phyloP scores from a whole-genome alignment of 2,113 vertebrate genomes.

The Heteronetta atricapilla region DNA sequence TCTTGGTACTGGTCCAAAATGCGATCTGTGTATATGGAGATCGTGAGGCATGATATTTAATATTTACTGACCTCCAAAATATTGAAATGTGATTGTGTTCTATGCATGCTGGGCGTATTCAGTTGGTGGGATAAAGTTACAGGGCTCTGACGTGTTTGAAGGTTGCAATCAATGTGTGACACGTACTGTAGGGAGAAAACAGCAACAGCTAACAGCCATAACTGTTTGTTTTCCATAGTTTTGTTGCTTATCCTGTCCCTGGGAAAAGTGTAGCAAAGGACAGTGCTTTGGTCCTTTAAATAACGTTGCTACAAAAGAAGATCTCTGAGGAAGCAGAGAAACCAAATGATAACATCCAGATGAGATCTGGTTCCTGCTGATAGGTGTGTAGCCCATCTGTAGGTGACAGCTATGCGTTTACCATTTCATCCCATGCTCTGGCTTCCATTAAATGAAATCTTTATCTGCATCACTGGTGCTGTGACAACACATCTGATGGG shows the following conservation, averaged over 20 bases:
- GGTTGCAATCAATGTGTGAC: background rate
- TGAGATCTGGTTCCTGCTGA: background rate
- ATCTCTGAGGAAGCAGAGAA: background rate
- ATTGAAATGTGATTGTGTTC: background rate
- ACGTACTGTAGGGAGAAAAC: background rate
- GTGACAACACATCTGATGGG: accelerated
- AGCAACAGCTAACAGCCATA: background rate
- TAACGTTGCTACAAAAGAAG: background rate
- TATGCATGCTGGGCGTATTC: background rate
- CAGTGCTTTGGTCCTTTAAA: background rate
- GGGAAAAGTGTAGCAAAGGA: background rate
- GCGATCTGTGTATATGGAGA: background rate
- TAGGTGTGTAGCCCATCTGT: background rate
- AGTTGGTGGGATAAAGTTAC: background rate
- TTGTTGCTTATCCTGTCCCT: background rate
- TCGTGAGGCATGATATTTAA: background rate
- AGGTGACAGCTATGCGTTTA: background rate
- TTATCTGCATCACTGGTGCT: accelerated
- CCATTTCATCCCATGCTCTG: background rate
- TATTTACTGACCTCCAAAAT: background rate
- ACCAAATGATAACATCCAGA: background rate
- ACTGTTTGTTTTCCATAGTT: background rate
- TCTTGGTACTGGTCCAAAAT: background rate
- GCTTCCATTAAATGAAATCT: background rate
- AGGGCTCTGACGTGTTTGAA: background rate